Evolutionary conservation across 2,888 invertebrate genomes (phyloP).

Genomic region (Venusia cambrica): DNA sequence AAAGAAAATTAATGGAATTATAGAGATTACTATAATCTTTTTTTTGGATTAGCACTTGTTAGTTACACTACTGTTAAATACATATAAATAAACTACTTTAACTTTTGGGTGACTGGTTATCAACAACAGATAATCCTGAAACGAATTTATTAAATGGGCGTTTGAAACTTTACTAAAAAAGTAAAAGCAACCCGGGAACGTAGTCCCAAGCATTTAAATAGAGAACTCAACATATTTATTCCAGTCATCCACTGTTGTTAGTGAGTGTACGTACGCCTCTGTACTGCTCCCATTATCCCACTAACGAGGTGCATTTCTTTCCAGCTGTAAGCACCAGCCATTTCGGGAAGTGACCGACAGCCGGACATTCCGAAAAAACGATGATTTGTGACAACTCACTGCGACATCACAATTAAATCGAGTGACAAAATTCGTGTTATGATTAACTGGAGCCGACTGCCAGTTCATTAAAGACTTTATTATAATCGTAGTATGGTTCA

Average conservation of each 20-base stretch:
- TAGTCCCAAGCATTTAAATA: background rate
- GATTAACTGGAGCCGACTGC: slow-evolving; percentile 10
- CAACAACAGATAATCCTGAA: no score
- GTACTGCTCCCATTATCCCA: slow-evolving; percentile 63
- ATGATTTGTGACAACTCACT: slow-evolving; percentile 69
- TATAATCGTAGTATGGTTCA: slow-evolving; percentile 31
- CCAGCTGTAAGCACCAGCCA: slow-evolving; percentile 44
- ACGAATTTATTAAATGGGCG: no score
- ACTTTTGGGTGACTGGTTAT: no score
- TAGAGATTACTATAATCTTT: no score
- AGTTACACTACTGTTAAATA: no score
- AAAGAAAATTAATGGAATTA: no score
- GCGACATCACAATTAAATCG: slow-evolving; percentile 64
- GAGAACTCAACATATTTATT: no score
- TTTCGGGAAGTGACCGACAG: slow-evolving; percentile 52
- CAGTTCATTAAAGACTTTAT: slow-evolving; percentile 8
- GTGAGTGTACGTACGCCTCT: slow-evolving; percentile 45
- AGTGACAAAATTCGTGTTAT: slow-evolving; percentile 63
- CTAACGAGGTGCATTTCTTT: slow-evolving; percentile 73
- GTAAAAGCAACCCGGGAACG: no score
- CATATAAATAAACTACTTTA: no score
- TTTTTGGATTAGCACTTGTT: no score
- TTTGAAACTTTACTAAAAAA: no score
- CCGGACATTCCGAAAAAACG: slow-evolving; percentile 59
- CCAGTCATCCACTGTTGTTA: slow-evolving; percentile 34